Evolutionary conservation across 2,888 invertebrate species (phyloP), one percentile per base, ranked within the genome.

Genomic region (Petrolisthes manimaculis): DNA sequence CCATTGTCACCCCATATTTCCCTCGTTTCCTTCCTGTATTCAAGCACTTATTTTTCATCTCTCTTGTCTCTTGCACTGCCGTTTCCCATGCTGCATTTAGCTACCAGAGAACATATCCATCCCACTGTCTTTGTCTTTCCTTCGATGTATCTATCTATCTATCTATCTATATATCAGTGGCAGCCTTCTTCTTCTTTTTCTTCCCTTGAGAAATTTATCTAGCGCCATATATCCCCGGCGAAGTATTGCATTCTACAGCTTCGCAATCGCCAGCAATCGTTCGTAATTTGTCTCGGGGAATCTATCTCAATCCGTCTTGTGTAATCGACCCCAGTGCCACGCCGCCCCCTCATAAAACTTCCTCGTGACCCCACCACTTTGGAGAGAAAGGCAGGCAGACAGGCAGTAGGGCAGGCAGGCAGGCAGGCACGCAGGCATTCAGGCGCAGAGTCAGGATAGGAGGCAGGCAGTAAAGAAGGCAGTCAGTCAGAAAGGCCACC

Each of bases 241-340:
- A 86, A 80, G 86, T 82, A 86, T 86, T 75, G 82, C 86, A 82
- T 81, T 86, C 86, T 86, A 86, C 86, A 82, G 86, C 86, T 86
- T 85, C 86, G 86, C 82, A 86, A 86, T 86, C 86, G 86, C 86
- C 81, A 86, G 86, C 86, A 82, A 86, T 86, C 86, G 86, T 80
- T 86, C 81, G 86, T 86, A 86, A 86, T 86, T 86, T 86, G 86
- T 86, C 86, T 82, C 86, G 75, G 86, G 82, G 81, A 81, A 86
- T 86, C 81, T 86, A 82, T 86, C 86, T 86, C 86, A 71, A 86
- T 86, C 74, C 82, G 82, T 86, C 86, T 81, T 82, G 74, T 71
- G 86, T 86, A 86, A 86, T 86, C 86, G 86, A 86, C 86, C 82
- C 51, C 75, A 21, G 86, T 86, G 86, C 86, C 86, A 86, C 86